These are phyloP conservation scores for Xenopus tropicalis DNA, from an alignment of 2,113 vertebrate genomes.

Conservation along the genomic window DNA sequence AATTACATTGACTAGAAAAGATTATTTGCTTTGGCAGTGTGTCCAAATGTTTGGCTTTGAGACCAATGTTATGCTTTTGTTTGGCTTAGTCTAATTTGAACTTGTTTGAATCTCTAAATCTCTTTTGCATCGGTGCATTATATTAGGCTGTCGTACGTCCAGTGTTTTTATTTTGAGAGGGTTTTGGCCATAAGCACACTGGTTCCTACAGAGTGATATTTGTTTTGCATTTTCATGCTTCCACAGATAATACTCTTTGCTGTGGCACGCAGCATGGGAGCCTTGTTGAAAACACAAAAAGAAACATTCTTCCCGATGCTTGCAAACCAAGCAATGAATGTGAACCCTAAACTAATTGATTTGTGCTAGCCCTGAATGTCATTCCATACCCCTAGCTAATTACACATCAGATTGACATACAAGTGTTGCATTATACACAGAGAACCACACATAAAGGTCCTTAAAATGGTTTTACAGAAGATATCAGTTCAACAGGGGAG, in stretches of 20 bases:
- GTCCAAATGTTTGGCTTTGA: background rate
- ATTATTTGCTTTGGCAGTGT: background rate
- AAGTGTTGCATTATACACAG: conserved; percentile 23
- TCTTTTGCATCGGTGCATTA: conserved; percentile 32
- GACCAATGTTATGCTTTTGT: conserved; percentile 9
- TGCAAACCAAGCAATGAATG: conserved; percentile 1
- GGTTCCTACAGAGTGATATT: conserved; percentile 41
- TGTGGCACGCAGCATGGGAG: conserved; percentile 32
- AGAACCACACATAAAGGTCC: conserved; percentile 30
- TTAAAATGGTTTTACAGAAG: conserved; percentile 14
- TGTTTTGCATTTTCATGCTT: conserved; percentile 43
- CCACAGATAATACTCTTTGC: conserved; percentile 38
- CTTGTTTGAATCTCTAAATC: conserved; percentile 26
- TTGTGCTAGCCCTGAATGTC: conserved; percentile 35
- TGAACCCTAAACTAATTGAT: conserved; percentile 31
- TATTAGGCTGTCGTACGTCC: conserved; percentile 34
- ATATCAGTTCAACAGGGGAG: conserved; percentile 9
- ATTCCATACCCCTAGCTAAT: conserved; percentile 42
- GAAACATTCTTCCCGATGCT: conserved; percentile 27
- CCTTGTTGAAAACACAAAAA: conserved; percentile 22
- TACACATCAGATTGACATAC: conserved; percentile 36
- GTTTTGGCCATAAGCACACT: conserved; percentile 30
- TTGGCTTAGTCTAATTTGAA: conserved; percentile 39
- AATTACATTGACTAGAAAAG: background rate
- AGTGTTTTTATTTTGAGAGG: conserved; percentile 38